Conservation (phyloP, 2,888 invertebrate genomes). For the Sminthurides aquaticus region DNA sequence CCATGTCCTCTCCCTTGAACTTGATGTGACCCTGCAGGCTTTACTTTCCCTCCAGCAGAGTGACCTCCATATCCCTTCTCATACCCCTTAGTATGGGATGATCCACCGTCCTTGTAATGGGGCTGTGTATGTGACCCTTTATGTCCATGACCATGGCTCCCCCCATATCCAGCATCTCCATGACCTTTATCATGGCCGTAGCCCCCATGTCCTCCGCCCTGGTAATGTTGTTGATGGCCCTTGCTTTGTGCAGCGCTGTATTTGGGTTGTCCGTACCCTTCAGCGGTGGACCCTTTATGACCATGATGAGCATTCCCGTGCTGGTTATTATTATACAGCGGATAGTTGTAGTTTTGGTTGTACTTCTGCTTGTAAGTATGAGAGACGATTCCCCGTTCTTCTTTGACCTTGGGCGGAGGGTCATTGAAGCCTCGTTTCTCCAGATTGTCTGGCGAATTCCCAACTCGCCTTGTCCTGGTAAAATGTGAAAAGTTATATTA, state of each 20-base stretch:
- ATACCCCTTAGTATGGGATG: no score
- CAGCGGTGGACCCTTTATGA: neutral
- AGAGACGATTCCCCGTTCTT: neutral
- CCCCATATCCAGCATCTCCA: neutral
- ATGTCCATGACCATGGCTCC: constrained; percentile 1
- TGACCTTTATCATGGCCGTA: neutral
- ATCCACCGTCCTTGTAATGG: neutral
- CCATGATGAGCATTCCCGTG: neutral
- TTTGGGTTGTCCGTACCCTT: no score
- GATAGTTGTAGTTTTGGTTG: neutral
- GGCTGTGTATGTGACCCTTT: constrained; percentile 17
- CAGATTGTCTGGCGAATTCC: neutral
- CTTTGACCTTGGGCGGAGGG: neutral
- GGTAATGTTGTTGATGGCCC: no score
- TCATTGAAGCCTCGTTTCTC: neutral
- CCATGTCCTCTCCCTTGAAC: neutral
- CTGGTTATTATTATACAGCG: neutral
- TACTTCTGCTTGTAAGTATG: neutral
- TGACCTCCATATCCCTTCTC: neutral
- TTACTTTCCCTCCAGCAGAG: neutral
- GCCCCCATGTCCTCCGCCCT: neutral
- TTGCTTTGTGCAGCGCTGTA: no score
- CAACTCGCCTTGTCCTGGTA: neutral
- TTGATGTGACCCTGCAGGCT: neutral
- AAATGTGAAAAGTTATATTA: neutral